A percentile compares a stretch with the other conserved stretches of the same genome.
Conservation (phyloP, 2,888 invertebrate genomes). For the Emmelina monodactyla region DNA sequence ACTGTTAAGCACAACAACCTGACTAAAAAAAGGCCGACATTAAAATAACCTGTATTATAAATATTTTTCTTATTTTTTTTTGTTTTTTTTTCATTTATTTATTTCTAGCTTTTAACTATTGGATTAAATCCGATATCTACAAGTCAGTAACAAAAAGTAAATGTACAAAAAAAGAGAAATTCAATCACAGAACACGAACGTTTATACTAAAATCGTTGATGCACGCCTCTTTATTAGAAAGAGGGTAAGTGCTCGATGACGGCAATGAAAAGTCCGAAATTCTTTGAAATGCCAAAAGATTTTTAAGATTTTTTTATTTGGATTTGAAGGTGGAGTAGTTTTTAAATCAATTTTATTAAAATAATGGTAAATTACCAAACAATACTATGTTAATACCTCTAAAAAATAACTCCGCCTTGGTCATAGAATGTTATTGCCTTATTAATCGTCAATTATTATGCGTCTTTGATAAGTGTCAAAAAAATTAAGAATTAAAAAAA, state of each 20-base stretch:
- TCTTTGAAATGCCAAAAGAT: slow-evolving; percentile 6
- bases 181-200: slow-evolving; percentile 55
- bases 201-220: slow-evolving; percentile 29
- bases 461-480: no score
- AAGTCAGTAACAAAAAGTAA: slow-evolving; percentile 32
- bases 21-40: slow-evolving; percentile 21
- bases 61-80: no score
- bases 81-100: no score
- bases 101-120: slow-evolving; percentile 43
- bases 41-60: slow-evolving; percentile 14
- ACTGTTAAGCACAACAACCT: slow-evolving; percentile 21
- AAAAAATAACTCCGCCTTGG: no score
- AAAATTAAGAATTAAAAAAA: neutral
- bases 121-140: slow-evolving; percentile 51
- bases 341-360: no score
- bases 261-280: slow-evolving; percentile 56
- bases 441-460: no score
- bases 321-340: no score
- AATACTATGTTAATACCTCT: no score
- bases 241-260: slow-evolving; percentile 24
- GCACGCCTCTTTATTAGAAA: no score
- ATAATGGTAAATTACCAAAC: no score
- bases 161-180: slow-evolving; percentile 33
- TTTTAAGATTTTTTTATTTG: no score
- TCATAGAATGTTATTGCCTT: no score